A percentile compares a stretch with the other conserved stretches of the same genome.
Conservation (phyloP, 2,797 vertebrate species). For the Characodon lateralis region DNA sequence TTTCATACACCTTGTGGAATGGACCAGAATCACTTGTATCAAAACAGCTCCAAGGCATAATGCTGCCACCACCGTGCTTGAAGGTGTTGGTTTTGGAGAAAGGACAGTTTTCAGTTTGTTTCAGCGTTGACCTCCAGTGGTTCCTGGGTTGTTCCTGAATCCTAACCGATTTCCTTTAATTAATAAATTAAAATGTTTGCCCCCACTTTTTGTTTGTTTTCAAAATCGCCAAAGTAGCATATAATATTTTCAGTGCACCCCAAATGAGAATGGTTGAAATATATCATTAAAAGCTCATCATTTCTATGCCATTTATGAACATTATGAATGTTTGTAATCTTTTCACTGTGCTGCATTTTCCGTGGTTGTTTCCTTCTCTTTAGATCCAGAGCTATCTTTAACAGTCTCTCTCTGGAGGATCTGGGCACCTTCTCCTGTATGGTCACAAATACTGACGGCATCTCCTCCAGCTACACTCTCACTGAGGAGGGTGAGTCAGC, state of each 20-base stretch:
- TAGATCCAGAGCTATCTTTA: slow-evolving; percentile 93
- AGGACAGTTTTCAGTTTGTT: too few relatives aligned
- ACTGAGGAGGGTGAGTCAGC: slow-evolving; percentile 91
- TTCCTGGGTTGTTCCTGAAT: too few relatives aligned
- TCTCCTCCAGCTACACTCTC: slow-evolving; percentile 93
- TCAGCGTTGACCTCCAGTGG: too few relatives aligned
- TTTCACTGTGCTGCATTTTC: background rate
- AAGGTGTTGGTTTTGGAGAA: too few relatives aligned
- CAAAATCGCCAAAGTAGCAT: background rate
- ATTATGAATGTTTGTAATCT: background rate
- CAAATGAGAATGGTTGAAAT: background rate
- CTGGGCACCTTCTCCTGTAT: slow-evolving; percentile 92
- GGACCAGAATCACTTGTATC: too few relatives aligned
- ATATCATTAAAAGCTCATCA: background rate
- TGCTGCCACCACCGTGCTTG: too few relatives aligned
- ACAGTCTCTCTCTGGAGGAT: slow-evolving; percentile 90
- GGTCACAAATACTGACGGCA: slow-evolving; percentile 91
- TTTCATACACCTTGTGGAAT: too few relatives aligned
- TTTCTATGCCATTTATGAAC: background rate
- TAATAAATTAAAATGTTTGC: background rate
- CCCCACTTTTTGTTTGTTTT: background rate
- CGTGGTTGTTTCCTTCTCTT: slow-evolving; percentile 18
- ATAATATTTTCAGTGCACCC: background rate
- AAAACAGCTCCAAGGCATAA: too few relatives aligned
- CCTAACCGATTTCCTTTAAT: too few relatives aligned